phyloP scores from a whole-genome alignment of 2,888 invertebrate genomes.

The Hecatera dysodea region DNA sequence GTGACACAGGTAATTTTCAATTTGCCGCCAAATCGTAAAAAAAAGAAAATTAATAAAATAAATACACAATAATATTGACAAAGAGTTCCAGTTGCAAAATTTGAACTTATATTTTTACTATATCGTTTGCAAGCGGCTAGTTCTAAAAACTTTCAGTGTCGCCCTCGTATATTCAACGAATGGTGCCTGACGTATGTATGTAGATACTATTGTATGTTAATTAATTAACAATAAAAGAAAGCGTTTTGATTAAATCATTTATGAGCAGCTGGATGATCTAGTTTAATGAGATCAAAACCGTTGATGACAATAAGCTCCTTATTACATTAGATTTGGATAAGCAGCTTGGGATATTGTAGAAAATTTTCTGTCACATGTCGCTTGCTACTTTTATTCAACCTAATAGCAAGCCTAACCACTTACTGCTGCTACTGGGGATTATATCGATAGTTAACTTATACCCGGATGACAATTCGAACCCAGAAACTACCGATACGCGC shows the following conservation, averaged over 20 bases:
- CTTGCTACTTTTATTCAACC: not conserved
- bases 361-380: not conserved
- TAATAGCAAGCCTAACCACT: not conserved
- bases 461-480: not conserved
- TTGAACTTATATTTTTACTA: too few species aligned
- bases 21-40: too few species aligned
- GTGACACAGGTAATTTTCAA: too few species aligned
- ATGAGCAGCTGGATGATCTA: constrained; percentile 8
- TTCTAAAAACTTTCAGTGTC: too few species aligned
- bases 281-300: not conserved
- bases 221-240: constrained; percentile 23
- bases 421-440: not conserved
- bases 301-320: not conserved
- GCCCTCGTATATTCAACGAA: constrained; percentile 19
- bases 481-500: not conserved
- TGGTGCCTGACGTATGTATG: constrained; percentile 5
- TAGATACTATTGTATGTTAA: constrained; percentile 49
- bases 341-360: not conserved
- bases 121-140: too few species aligned
- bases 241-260: constrained; percentile 3
- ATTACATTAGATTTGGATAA: not conserved
- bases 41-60: too few species aligned
- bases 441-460: not conserved
- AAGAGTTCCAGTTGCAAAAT: too few species aligned
- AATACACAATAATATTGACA: too few species aligned